Conservation (phyloP, 2,797 vertebrate species). For the Erpetoichthys calabaricus region DNA sequence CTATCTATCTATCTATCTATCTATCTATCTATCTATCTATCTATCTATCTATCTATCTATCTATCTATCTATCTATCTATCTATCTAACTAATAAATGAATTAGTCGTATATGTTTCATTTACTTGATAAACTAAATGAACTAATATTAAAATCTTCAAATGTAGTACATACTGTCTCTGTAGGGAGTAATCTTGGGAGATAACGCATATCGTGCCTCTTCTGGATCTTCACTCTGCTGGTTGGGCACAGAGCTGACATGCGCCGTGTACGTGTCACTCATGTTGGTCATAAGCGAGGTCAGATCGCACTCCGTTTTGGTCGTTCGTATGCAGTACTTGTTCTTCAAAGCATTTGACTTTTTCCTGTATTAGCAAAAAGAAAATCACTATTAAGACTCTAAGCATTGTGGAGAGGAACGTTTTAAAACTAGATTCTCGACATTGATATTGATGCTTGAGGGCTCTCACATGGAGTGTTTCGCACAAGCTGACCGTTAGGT, state of each 20-base stretch:
- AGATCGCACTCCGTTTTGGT: conserved; percentile 61
- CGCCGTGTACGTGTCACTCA: conserved; percentile 46
- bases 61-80: too few species aligned
- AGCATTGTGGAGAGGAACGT: neutral
- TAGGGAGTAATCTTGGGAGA: conserved; percentile 65
- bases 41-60: too few species aligned
- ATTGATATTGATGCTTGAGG: too few species aligned
- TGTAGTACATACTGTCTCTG: conserved; percentile 61
- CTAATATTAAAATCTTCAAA: too few species aligned
- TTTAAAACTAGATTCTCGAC: neutral
- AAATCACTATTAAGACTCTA: neutral
- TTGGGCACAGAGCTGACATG: conserved; percentile 46
- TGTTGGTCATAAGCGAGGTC: conserved; percentile 39
- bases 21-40: too few species aligned
- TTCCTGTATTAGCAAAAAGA: conserved; percentile 30
- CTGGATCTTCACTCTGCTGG: neutral
- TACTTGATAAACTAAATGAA: too few species aligned
- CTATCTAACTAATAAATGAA: too few species aligned
- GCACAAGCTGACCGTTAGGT: too few species aligned
- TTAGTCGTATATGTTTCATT: too few species aligned
- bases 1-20: too few species aligned
- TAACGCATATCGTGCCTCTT: conserved; percentile 37
- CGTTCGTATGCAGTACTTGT: conserved; percentile 40
- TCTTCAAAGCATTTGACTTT: conserved; percentile 29
- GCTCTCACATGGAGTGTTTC: too few species aligned